Evolutionary conservation across 2,888 invertebrate species (phyloP).

Genomic region (Chrysomela aeneicollis): DNA sequence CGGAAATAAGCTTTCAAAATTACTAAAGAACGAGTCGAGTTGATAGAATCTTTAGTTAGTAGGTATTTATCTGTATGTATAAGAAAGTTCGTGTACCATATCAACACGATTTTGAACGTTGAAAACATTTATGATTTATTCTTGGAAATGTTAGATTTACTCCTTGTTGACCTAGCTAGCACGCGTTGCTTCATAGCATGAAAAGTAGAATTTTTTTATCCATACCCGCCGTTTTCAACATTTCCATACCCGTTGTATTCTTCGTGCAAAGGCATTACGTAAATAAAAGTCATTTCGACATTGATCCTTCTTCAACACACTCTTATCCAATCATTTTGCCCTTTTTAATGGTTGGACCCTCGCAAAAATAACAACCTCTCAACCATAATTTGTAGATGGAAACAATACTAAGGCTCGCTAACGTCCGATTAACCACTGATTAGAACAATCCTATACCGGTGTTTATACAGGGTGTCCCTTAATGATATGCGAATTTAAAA

Average conservation of each 20-base stretch:
- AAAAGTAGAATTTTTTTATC: constrained; percentile 39
- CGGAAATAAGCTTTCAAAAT: too few species aligned
- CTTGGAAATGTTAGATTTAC: constrained; percentile 34
- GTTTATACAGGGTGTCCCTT: too few species aligned
- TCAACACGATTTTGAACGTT: constrained; percentile 27
- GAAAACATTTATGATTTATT: constrained; percentile 25
- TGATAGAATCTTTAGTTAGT: not conserved
- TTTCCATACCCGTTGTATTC: constrained; percentile 57
- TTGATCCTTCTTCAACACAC: constrained; percentile 24
- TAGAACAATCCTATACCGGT: too few species aligned
- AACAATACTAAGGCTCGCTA: too few species aligned
- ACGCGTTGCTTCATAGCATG: constrained; percentile 42
- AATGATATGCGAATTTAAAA: too few species aligned
- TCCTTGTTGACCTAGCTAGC: constrained; percentile 30
- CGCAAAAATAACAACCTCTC: not conserved
- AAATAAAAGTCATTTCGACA: constrained; percentile 60
- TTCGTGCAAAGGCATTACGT: constrained; percentile 59
- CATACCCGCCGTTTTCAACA: constrained; percentile 57
- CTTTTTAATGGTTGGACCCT: not conserved
- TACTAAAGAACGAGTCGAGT: too few species aligned
- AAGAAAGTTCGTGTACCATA: constrained; percentile 26
- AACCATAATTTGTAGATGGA: not conserved
- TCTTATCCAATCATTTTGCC: not conserved
- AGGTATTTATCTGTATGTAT: not conserved
- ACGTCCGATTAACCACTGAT: too few species aligned